Evolutionary conservation across 2,888 invertebrate genomes (phyloP).

Genomic region (Anorthoa munda): DNA sequence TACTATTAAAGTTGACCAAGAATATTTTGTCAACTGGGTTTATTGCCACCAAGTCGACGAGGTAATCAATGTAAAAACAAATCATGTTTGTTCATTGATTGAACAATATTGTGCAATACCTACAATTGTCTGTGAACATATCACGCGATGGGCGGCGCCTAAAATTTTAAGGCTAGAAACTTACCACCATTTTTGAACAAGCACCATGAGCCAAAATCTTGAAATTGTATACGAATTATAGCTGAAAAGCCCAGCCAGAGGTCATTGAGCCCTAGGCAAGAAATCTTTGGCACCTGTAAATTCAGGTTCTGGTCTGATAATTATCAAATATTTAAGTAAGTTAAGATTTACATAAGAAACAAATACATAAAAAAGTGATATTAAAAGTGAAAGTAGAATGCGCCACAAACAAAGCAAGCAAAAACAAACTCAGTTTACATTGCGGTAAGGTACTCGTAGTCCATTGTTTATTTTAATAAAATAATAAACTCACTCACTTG

Average conservation of each 20-base stretch:
- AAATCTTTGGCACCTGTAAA: background rate
- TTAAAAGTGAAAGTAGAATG: background rate
- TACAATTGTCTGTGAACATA: background rate
- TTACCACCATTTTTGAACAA: too few species aligned
- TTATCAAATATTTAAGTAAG: too few species aligned
- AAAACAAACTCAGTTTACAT: background rate
- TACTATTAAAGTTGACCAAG: too few species aligned
- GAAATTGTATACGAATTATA: too few species aligned
- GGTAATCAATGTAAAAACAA: background rate
- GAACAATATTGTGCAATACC: background rate
- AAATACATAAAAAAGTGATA: background rate
- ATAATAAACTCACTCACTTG: slow-evolving; percentile 1
- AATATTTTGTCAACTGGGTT: too few species aligned
- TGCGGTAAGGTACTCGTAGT: background rate
- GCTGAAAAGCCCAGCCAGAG: background rate
- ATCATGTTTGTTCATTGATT: background rate
- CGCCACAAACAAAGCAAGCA: background rate
- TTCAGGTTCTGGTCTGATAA: background rate
- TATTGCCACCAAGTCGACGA: too few species aligned
- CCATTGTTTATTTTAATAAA: background rate
- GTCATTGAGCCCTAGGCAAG: background rate
- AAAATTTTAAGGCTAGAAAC: too few species aligned
- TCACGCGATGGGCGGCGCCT: too few species aligned
- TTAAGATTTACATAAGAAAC: background rate
- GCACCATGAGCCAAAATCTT: too few species aligned